Evolutionary conservation across 1,140 invertebrate species (phyloP), one percentile per base, ranked within the genome.

Genomic region (Tetramorium parvispinum): DNA sequence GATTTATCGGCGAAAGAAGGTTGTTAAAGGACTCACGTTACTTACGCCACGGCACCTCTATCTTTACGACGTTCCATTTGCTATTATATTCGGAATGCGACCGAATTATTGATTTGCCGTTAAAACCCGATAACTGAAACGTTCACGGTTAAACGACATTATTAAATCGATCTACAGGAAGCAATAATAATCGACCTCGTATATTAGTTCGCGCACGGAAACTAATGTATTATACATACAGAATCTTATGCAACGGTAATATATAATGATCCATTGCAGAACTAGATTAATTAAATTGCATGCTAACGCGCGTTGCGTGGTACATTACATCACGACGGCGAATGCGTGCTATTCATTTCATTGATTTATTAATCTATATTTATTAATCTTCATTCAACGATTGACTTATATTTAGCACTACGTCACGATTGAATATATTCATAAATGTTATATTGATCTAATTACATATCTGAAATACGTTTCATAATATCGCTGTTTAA

Each of bases 101-200:
- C 53, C n/a, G 79, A 75, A 83, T 75, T 83, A 83, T 75, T 75
- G 68, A 75, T 83, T 75, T 16, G 68, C 51, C 79, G 24, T 83
- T 83, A 83, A 70, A 81, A 70, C 32, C 49, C 21, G 46, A 81
- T 53, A 81, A 70, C 77, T 70, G 53, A n/a, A 83, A 73, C 40
- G 37, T 57, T 16, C 49, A 32, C 21, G 53, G 7, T 73, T 73
- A 75, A 73, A 59, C 27, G 79, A 61, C 53, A 27, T 61, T 49
- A 83, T 75, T 73, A 73, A 83, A 59, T 83, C 68, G 71, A 83
- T 83, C 40, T 75, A 46, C 18, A 7, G 68, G 40, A 83, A 83
- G 70, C 55, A 75, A 83, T 83, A 59, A 83, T 49, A 59, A 49
- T 83, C 24, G 46, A 70, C 16, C 46, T 68, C 32, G 65, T 32